Percentiles rank a stretch among this genome's conserved stretches.
Conservation (phyloP, 2,113 vertebrate species). For the Pagrus major region DNA sequence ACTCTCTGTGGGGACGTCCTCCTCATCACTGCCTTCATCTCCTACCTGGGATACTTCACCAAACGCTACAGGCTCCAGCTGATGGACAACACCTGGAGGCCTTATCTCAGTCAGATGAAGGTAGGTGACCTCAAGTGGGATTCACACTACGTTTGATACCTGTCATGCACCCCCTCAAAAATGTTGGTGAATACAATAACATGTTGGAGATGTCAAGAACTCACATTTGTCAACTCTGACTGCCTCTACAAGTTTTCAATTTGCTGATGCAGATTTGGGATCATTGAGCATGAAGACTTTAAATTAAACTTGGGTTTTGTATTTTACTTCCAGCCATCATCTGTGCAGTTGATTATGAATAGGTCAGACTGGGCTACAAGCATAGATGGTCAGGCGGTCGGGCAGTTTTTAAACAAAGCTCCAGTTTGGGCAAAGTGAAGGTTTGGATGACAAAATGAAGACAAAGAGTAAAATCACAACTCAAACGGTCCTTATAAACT, state of each 20-base stretch:
- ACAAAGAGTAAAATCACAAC: too few relatives aligned
- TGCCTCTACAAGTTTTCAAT: not conserved
- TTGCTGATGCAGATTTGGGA: too few relatives aligned
- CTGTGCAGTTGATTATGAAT: not conserved
- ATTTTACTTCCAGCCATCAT: not conserved
- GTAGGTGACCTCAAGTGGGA: slow-evolving; percentile 76
- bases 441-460: too few relatives aligned
- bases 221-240: not conserved
- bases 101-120: slow-evolving; percentile 88
- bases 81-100: slow-evolving; percentile 90
- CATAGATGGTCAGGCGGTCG: not conserved
- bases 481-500: too few relatives aligned
- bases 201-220: not conserved
- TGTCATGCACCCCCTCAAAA: not conserved
- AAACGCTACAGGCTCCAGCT: slow-evolving; percentile 91
- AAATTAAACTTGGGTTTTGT: not conserved
- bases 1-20: slow-evolving; percentile 94
- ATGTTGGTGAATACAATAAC: not conserved
- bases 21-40: slow-evolving; percentile 91
- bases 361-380: too few relatives aligned
- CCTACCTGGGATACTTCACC: slow-evolving; percentile 97
- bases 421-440: too few relatives aligned
- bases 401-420: not conserved
- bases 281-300: not conserved
- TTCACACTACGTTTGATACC: not conserved